These are phyloP conservation scores for Ectemnius continuus DNA, from an alignment of 2,888 invertebrate genomes.

Conservation along the genomic window DNA sequence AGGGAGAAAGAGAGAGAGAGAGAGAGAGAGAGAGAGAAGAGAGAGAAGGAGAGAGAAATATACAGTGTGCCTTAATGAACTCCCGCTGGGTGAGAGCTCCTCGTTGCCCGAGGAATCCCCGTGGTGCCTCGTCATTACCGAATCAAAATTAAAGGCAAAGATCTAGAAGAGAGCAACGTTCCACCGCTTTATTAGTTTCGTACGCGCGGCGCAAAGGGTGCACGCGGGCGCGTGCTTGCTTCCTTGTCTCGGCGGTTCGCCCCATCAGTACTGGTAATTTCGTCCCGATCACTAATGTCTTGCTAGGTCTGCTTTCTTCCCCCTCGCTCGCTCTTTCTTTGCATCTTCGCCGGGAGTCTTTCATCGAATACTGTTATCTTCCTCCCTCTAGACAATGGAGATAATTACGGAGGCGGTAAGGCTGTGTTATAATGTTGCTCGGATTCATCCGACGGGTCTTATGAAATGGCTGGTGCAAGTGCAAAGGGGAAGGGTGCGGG, in stretches of 20 bases:
- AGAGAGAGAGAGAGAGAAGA: constrained; percentile 1
- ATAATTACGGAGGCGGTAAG: too few species aligned
- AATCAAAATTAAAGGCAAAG: constrained; percentile 68
- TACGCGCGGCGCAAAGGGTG: constrained; percentile 52
- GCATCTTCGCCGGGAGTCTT: too few species aligned
- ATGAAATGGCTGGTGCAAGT: too few species aligned
- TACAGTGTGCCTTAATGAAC: constrained; percentile 60
- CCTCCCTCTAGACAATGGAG: too few species aligned
- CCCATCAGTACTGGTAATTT: too few species aligned
- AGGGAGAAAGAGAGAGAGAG: constrained; percentile 22
- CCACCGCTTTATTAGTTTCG: constrained; percentile 62
- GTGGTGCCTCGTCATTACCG: constrained; percentile 66
- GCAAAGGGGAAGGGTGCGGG: background rate
- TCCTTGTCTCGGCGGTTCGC: background rate
- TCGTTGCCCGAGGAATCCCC: constrained; percentile 62
- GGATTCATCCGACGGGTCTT: too few species aligned
- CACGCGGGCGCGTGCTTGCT: background rate
- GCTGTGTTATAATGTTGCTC: too few species aligned
- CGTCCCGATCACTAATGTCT: too few species aligned
- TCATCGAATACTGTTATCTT: too few species aligned
- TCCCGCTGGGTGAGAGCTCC: constrained; percentile 59
- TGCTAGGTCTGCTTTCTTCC: too few species aligned
- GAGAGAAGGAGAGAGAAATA: constrained; percentile 19
- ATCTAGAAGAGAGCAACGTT: constrained; percentile 43
- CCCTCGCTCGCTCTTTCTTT: too few species aligned